Evolutionary conservation across 1,140 invertebrate species (phyloP), one percentile per base, ranked within the genome.

Genomic region (Coenobita brevimanus): DNA sequence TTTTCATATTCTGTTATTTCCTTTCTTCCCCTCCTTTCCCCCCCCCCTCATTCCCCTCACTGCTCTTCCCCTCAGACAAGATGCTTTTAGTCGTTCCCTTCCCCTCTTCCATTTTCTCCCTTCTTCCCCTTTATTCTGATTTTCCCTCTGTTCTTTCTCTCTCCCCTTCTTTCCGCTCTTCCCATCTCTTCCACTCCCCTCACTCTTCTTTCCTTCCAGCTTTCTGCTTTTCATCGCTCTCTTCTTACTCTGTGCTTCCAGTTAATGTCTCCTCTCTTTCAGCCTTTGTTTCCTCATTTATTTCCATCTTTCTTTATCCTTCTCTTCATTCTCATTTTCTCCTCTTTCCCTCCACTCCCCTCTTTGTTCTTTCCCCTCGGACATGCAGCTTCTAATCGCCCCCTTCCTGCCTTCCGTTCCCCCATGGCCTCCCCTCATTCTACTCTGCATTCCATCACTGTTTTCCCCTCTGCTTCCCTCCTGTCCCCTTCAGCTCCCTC

Each of bases 221-320:
- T 13, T 71, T 30, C 13, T 71, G 13, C 27, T 71, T 27, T 30
- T 91, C 90, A 86, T 90, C 75, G 75, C 24, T 33, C 24, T 60
- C 75, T 71, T 13, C 13, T 57, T 57, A 10, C n/a, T 57, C 54
- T 57, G 10, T 57, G 54, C 13, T 57, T 57, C 13, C 54, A 13
- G n/a, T 10, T n/a, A 10, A 13, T 57, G 10, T 57, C 54, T 57
- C 10, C n/a, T 57, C 6, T 24, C 64, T 24, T 67, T 67, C 64
- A 6, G 64, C 30, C n/a, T 67, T 24, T 67, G 64, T 67, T 24
- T 67, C 4, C n/a, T 8, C 21, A 6, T 33, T 24, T 6, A 67
- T 67, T n/a, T 24, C 30, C n/a, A 4, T 67, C 64, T 24, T n/a
- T 67, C n/a, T 67, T 24, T 67, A 4, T 67, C 21, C 8, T n/a